These are phyloP conservation scores for Seriola quinqueradiata DNA, from an alignment of 2,113 vertebrate species.

Conservation along the genomic window DNA sequence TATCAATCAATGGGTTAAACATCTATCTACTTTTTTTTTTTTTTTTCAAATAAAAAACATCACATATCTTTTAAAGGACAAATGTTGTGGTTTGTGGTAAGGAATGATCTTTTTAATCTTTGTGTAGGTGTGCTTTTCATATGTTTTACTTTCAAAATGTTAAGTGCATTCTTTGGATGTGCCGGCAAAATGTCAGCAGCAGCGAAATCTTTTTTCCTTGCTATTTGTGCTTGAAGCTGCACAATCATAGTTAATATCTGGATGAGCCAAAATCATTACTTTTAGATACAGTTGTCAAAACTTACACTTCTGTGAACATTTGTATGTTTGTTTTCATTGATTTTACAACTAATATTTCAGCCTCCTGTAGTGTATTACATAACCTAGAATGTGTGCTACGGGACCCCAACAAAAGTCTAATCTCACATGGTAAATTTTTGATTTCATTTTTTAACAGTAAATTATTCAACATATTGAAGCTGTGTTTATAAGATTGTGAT, in stretches of 20 bases:
- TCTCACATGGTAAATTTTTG: not conserved
- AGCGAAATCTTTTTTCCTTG: not conserved
- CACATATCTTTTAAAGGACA: not conserved
- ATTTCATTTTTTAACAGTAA: not conserved
- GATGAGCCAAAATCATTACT: not conserved
- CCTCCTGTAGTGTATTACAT: not conserved
- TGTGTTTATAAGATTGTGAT: not conserved
- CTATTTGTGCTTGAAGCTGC: not conserved
- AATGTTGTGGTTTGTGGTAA: not conserved
- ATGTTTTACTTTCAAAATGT: slow-evolving; percentile 17
- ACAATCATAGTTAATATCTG: not conserved
- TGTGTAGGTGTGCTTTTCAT: not conserved
- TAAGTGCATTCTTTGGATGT: slow-evolving; percentile 8
- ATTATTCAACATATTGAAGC: not conserved
- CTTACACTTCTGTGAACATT: not conserved
- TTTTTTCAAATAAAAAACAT: not conserved
- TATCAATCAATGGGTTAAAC: not conserved
- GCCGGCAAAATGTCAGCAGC: slow-evolving; percentile 29
- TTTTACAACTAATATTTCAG: not conserved
- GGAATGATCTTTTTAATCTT: not conserved
- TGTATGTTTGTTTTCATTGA: not conserved
- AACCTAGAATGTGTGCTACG: not conserved
- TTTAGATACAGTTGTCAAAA: not conserved
- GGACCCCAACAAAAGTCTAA: not conserved
- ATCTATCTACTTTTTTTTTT: not conserved